phyloP scores from a whole-genome alignment of 2,113 vertebrate genomes.

The Bucco capensis region DNA sequence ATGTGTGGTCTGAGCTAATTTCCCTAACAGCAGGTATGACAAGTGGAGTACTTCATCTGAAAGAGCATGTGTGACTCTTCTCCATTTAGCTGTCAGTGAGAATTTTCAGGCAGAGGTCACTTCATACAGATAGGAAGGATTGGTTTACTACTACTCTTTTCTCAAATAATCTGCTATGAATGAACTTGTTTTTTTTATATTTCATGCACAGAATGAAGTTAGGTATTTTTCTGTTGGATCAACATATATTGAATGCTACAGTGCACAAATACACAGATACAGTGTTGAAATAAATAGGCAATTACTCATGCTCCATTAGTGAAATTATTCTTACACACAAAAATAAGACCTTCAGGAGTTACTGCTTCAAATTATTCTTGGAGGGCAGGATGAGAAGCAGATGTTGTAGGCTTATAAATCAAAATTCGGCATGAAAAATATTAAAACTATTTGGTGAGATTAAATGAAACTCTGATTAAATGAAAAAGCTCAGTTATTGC shows the following conservation, averaged over 20 bases:
- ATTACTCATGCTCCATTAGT: background rate
- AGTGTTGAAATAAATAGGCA: background rate
- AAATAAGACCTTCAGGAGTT: background rate
- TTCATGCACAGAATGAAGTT: background rate
- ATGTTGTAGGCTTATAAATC: background rate
- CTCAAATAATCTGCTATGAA: background rate
- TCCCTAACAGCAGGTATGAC: conserved; percentile 65
- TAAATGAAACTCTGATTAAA: no score
- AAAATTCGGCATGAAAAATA: background rate
- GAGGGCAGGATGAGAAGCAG: background rate
- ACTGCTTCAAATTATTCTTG: background rate
- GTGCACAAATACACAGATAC: no score
- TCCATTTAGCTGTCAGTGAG: background rate
- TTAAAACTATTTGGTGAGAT: background rate
- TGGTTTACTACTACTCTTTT: background rate
- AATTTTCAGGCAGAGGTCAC: conserved; percentile 14
- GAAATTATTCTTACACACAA: background rate
- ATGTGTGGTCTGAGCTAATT: conserved; percentile 68
- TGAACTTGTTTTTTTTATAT: background rate
- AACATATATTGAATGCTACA: rapidly evolving
- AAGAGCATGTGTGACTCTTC: background rate
- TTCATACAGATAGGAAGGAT: background rate
- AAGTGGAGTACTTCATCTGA: conserved; percentile 11
- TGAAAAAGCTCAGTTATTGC: background rate
- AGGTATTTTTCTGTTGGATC: background rate